Base-by-base conservation (phyloP, 2,888 invertebrate species). In the Lepidochitona cinerea region DNA sequence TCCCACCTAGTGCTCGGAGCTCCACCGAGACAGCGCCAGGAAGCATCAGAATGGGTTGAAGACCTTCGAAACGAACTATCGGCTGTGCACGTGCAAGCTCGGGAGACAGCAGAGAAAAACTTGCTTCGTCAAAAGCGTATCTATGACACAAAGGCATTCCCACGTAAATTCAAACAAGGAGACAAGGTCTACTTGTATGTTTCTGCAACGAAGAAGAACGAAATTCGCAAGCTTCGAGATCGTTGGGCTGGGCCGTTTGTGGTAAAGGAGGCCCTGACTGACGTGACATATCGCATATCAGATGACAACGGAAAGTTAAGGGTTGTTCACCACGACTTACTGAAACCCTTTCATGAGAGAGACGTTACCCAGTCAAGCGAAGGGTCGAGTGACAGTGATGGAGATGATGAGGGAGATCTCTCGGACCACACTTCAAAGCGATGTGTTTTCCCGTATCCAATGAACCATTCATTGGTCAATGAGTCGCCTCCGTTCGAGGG, bases 1-100 rank as follows among this genome's bases (percentile, higher is more conserved):
- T 37, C 72, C 29, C 70, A 76, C 23, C 9, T 74, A 1, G 35
- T 66, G 18, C 65, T 32, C 37, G 52, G 29, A 12, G 36, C 36
- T 49, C 70, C 64, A 18, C n/a, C 49, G 26, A 32, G 70, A 65
- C 52, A 49, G 18, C 33, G 35, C 18, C 32, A 33, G 18, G 35
- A 2, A 18, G n/a, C 49, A 18, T 2, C 7, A 4, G 49, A 49
- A n/a, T 49, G 7, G 7, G 7, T 49, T 49, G 3, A 49, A 7
- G 23, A 49, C 49, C 49, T 49, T 7, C n/a, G 23, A 23, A 49
- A 49, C 7, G 49, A 49, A 4, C 49, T 49, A 49, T 49, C 23
- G 3, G 23, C 23, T 18, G 49, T 49, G n/a, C 49, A 49, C 49
- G 49, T n/a, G 7, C n/a, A 49, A 49, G 49, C 49, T 7, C 49